Percentiles rank a stretch among this genome's conserved stretches.
Evolutionary conservation across 2,888 invertebrate genomes (phyloP).

Genomic region (Acrocyrtus sp.): DNA sequence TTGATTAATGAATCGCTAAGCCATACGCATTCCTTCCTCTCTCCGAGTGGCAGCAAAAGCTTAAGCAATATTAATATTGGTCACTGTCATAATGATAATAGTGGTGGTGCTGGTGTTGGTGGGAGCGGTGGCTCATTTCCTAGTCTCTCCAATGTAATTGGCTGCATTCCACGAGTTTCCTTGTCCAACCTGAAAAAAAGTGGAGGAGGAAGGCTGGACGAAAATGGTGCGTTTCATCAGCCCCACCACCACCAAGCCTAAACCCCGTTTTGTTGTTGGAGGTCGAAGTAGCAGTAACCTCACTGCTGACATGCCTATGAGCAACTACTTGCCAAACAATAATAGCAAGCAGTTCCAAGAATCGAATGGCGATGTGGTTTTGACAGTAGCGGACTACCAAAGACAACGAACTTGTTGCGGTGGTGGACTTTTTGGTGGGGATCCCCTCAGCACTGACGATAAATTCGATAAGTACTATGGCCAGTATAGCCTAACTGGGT

Average conservation of each 20-base stretch:
- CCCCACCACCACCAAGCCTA: not conserved
- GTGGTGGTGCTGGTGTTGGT: not conserved
- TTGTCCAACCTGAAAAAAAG: conserved; percentile 14
- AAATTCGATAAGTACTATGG: conserved; percentile 44
- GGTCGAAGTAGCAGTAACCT: not conserved
- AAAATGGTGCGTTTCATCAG: not conserved
- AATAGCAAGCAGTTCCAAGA: conserved; percentile 1
- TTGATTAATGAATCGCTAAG: not conserved
- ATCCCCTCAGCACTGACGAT: not conserved
- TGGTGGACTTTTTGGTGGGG: conserved; percentile 26
- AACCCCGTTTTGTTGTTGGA: conserved; percentile 17
- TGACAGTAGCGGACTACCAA: not conserved
- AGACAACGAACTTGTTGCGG: conserved; percentile 12
- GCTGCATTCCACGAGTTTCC: conserved; percentile 40
- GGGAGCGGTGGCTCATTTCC: conserved; percentile 20
- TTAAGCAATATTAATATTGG: conserved; percentile 18
- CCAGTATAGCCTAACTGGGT: conserved; percentile 39
- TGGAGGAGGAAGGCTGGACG: not conserved
- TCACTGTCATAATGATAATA: not conserved
- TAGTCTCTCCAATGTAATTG: conserved; percentile 29
- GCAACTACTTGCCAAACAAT: too few relatives aligned
- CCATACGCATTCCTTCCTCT: not conserved
- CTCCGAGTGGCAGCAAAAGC: conserved; percentile 5
- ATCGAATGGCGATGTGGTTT: not conserved
- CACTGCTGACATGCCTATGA: too few relatives aligned